A percentile compares a stretch with the other conserved stretches of the same genome.
phyloP scores from a whole-genome alignment of 2,797 vertebrate genomes.

The Pampus argenteus region DNA sequence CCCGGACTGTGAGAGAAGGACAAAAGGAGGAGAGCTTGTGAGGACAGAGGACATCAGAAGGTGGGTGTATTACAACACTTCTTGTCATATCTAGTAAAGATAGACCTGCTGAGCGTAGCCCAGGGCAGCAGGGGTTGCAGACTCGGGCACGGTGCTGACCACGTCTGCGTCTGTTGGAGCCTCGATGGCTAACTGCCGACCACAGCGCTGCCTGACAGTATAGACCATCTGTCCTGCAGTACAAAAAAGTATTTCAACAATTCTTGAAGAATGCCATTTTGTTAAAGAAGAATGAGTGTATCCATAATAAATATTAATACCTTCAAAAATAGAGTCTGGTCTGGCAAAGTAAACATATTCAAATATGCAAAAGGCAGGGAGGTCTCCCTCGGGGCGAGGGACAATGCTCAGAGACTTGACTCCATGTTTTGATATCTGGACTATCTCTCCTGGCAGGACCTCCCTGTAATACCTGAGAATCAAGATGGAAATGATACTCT shows the following conservation, averaged over 20 bases:
- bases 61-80: not conserved
- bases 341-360: constrained; percentile 99
- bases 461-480: constrained; percentile 93
- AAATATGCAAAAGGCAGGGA: constrained; percentile 97
- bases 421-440: constrained; percentile 93
- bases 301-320: constrained; percentile 37
- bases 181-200: constrained; percentile 94
- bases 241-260: not conserved
- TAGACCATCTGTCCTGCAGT: constrained; percentile 98
- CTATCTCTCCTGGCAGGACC: constrained; percentile 95
- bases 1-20: constrained; percentile 85
- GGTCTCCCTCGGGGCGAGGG: constrained; percentile 89
- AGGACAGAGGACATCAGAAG: not conserved
- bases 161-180: constrained; percentile 95
- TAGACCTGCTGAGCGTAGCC: constrained; percentile 94
- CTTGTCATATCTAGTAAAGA: not conserved
- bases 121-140: constrained; percentile 96
- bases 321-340: constrained; percentile 98
- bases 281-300: not conserved
- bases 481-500: not conserved
- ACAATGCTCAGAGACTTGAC: constrained; percentile 90
- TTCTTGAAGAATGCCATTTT: not conserved
- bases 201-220: constrained; percentile 95
- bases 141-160: constrained; percentile 98
- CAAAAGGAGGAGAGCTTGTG: not conserved